phyloP scores from a whole-genome alignment of 2,888 invertebrate genomes.

The Diogma glabrata region DNA sequence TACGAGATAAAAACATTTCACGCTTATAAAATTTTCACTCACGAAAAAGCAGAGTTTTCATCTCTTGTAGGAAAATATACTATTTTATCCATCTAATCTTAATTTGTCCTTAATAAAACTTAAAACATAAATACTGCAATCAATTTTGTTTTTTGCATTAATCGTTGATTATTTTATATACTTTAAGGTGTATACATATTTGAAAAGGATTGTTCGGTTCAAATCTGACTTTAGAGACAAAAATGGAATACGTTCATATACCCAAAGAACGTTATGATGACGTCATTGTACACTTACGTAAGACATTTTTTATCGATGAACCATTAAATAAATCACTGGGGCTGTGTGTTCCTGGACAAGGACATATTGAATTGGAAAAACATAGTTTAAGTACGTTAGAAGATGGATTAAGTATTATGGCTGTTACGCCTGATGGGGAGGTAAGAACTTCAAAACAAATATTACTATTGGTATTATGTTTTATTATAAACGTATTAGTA shows the following conservation, averaged over 20 bases:
- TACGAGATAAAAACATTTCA: no score
- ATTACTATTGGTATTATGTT: background rate
- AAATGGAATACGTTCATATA: constrained; percentile 33
- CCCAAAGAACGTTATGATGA: constrained; percentile 37
- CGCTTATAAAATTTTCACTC: no score
- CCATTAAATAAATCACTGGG: constrained; percentile 69
- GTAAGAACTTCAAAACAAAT: constrained; percentile 33
- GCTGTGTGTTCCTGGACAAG: constrained; percentile 56
- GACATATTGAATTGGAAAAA: constrained; percentile 58
- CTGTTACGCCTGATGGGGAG: constrained; percentile 47
- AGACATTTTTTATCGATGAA: constrained; percentile 72
- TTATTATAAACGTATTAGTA: background rate
- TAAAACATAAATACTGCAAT: no score
- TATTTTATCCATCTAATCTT: no score
- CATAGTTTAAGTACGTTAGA: constrained; percentile 60
- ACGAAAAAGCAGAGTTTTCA: no score
- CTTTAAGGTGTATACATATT: no score
- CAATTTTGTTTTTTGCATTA: no score
- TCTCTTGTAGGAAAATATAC: no score
- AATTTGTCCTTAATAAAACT: no score
- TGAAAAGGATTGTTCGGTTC: no score
- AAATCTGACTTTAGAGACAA: no score
- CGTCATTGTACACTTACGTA: constrained; percentile 58
- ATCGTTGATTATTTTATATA: no score
- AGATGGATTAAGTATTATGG: constrained; percentile 63